phyloP scores from a whole-genome alignment of 1,140 invertebrate genomes.

The Calliphora vicina region DNA sequence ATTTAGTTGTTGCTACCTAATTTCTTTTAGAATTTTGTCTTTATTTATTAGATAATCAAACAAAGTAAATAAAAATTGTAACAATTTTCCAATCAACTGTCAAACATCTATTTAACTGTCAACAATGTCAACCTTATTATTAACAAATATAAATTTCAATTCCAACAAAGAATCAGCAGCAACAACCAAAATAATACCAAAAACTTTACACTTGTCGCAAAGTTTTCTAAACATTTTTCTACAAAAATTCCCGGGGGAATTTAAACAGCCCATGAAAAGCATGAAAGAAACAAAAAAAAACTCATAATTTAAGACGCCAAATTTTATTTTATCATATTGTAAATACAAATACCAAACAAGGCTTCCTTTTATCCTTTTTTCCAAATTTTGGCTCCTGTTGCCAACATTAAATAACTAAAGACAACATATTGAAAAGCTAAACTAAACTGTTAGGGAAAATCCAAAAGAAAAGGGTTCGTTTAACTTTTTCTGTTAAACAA shows the following conservation, averaged over 20 bases:
- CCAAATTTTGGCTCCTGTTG: not conserved
- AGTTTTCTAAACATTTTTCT: not conserved
- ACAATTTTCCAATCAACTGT: not conserved
- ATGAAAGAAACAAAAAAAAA: constrained; percentile 7
- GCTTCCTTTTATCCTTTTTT: constrained; percentile 14
- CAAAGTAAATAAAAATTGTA: not conserved
- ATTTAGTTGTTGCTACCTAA: too few relatives aligned
- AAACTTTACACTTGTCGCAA: constrained; percentile 13
- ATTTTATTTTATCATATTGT: not conserved
- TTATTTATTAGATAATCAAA: not conserved
- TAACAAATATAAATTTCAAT: constrained; percentile 30
- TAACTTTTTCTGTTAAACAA: not conserved
- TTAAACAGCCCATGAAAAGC: not conserved
- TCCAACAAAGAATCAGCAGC: not conserved
- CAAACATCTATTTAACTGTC: not conserved
- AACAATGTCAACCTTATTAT: constrained; percentile 23
- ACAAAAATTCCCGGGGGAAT: constrained; percentile 12
- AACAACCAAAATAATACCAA: not conserved
- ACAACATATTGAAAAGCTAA: constrained; percentile 28
- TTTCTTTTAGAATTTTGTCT: not conserved
- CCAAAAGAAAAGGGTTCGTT: constrained; percentile 10
- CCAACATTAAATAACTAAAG: not conserved
- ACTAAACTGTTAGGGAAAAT: too few relatives aligned
- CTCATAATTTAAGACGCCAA: constrained; percentile 17
- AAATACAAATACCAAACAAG: not conserved